Conservation (phyloP, 2,888 invertebrate genomes). For the Drepana falcataria region DNA sequence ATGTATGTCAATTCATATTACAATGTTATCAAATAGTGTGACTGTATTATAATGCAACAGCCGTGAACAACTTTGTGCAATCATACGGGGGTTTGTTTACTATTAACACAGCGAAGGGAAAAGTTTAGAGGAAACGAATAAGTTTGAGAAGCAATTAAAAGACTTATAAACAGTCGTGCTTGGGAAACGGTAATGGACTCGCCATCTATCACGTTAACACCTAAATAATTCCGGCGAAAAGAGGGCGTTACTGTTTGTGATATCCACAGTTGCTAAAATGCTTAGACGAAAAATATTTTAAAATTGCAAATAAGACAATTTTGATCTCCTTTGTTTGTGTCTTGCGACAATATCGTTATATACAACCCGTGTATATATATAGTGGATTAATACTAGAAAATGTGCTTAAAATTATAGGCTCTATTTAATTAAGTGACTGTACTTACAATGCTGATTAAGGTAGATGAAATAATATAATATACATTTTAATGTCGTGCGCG, state of each 20-base stretch:
- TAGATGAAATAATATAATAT: conserved; percentile 20
- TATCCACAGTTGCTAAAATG: conserved; percentile 25
- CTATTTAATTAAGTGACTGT: conserved; percentile 41
- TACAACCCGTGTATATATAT: too few relatives aligned
- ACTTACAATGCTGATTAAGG: conserved; percentile 35
- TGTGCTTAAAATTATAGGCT: conserved; percentile 36
- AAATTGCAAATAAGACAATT: too few relatives aligned
- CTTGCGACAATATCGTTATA: too few relatives aligned
- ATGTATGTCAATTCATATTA: conserved; percentile 10
- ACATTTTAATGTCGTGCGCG: conserved; percentile 38
- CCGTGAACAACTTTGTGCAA: conserved; percentile 44
- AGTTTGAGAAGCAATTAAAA: too few relatives aligned
- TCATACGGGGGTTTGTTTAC: too few relatives aligned
- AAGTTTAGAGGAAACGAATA: too few relatives aligned
- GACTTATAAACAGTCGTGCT: too few relatives aligned
- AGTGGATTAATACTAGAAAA: conserved; percentile 7
- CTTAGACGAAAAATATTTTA: neutral
- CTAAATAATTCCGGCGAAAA: too few relatives aligned
- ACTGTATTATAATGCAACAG: conserved; percentile 32
- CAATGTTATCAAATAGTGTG: conserved; percentile 23
- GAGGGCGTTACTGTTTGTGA: conserved; percentile 31
- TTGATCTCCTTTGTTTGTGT: too few relatives aligned
- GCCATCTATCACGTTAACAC: too few relatives aligned
- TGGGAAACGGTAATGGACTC: too few relatives aligned
- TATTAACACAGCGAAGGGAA: too few relatives aligned